Evolutionary conservation across 35 echinoderm and acorn worm genomes (phyloP).

Genomic region (Amphiura filiformis): DNA sequence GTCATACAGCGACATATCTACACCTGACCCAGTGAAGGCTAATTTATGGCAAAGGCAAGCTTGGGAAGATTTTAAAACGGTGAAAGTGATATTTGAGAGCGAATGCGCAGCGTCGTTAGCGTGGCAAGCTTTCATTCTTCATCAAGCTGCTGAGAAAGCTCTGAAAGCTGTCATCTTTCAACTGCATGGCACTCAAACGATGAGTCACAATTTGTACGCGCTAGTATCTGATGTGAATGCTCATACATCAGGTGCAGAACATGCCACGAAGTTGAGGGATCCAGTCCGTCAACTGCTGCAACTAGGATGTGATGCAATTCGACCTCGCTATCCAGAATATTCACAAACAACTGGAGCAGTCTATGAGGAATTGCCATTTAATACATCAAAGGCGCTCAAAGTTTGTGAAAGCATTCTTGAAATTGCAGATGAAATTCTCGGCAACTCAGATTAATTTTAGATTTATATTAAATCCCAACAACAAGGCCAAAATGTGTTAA

Average conservation of each 20-base stretch:
- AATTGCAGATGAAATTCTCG: neutral
- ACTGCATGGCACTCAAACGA: neutral
- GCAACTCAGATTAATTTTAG: too few species aligned
- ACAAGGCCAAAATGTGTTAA: too few species aligned
- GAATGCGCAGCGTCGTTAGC: neutral
- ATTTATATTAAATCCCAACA: too few species aligned
- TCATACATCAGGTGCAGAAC: neutral
- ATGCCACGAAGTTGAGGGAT: neutral
- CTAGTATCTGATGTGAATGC: neutral
- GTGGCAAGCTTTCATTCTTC: constrained; percentile 27
- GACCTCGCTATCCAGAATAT: constrained; percentile 10
- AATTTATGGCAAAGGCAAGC: constrained; percentile 30
- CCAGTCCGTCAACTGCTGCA: neutral
- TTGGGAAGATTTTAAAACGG: neutral
- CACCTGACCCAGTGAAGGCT: neutral
- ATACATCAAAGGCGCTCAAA: neutral
- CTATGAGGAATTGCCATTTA: constrained; percentile 14
- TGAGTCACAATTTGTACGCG: neutral
- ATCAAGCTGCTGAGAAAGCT: constrained; percentile 30
- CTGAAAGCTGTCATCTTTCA: constrained; percentile 13
- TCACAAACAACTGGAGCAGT: neutral
- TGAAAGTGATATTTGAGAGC: neutral
- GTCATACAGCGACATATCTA: neutral
- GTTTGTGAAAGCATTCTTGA: neutral
- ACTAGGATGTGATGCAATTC: neutral